Evolutionary conservation across 1,140 invertebrate genomes (phyloP).

Genomic region (Camponotus vicinus): DNA sequence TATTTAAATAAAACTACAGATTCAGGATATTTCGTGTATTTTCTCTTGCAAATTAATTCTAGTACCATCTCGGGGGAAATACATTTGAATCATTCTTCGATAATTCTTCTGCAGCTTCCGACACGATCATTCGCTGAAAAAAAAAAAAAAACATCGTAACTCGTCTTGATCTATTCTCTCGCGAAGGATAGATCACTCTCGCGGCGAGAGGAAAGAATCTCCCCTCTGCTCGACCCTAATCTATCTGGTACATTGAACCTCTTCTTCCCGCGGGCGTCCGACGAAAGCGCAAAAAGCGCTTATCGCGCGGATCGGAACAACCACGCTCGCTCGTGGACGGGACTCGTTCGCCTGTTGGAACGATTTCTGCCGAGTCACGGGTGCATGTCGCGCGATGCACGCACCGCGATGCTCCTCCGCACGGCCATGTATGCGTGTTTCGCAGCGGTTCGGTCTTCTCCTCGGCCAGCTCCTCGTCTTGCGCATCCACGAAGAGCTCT

Average conservation of each 20-base stretch:
- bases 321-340: conserved; percentile 24
- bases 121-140: conserved; percentile 13
- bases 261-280: conserved; percentile 29
- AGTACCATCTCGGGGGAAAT: background rate
- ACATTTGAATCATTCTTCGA: background rate
- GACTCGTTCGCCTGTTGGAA: conserved; percentile 17
- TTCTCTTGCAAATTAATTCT: background rate
- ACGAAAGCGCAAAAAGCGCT: conserved; percentile 57
- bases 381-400: conserved; percentile 43
- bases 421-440: conserved; percentile 57
- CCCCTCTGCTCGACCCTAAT: conserved; percentile 5
- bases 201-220: conserved; percentile 13
- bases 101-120: background rate
- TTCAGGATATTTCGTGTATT: background rate
- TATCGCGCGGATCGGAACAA: conserved; percentile 53
- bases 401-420: conserved; percentile 14
- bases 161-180: conserved; percentile 6
- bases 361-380: conserved; percentile 57
- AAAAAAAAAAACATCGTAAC: background rate
- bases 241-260: conserved; percentile 54
- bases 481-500: conserved; percentile 50
- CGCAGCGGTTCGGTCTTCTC: conserved; percentile 39
- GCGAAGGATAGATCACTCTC: conserved; percentile 12
- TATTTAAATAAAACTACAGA: too few relatives aligned
- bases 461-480: conserved; percentile 66